Base-by-base conservation (phyloP, 2,797 vertebrate species). In the Poeciliopsis infans region DNA sequence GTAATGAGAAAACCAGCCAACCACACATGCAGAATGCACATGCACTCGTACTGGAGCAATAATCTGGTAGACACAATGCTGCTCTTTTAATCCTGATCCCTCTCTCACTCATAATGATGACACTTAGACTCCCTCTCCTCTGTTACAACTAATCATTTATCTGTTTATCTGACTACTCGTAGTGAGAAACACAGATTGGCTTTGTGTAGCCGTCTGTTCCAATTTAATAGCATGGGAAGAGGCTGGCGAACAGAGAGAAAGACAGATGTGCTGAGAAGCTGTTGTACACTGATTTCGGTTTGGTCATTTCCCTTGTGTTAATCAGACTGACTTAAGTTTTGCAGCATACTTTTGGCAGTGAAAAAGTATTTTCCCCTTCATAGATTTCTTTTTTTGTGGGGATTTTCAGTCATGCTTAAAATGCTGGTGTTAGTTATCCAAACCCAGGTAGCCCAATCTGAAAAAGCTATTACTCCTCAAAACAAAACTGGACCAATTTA, bases 1-100 rank as follows among this genome's bases (percentile, higher is more conserved):
- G 90, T 94, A 95, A 94, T 89, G 86, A 94, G 91, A 95, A 93
- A 95, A 94, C 79, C 94, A 93, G 92, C 85, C 92, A 94, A 86
- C 86, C 89, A 89, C 86, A 87, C 88, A 89, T 75, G 71, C 79
- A 81, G 15, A 75, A 76, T 31, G 74, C 79, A 71, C 79, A 75
- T 73, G 75, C 83, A 82, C 79, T 47, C 59, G 8, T 59, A 76
- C 36, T 74, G 18, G 80, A 57, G 28, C 76, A 90, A 86, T 92
- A 92, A 93, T 91, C 91, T 90, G 86, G 84, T 75, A 64, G 80
- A 91, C 81, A 93, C 91, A 94, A 89, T 92, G 86, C 80, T 31
- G 70, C 83, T 88, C 87, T 92, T 90, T 93, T 92, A 94, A 94
- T 94, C 90, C 89, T 23, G 61, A 88, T 91, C 87, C 81, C 79